Evolutionary conservation across 2,888 invertebrate genomes (phyloP).

Genomic region (Mellilla xanthometata): DNA sequence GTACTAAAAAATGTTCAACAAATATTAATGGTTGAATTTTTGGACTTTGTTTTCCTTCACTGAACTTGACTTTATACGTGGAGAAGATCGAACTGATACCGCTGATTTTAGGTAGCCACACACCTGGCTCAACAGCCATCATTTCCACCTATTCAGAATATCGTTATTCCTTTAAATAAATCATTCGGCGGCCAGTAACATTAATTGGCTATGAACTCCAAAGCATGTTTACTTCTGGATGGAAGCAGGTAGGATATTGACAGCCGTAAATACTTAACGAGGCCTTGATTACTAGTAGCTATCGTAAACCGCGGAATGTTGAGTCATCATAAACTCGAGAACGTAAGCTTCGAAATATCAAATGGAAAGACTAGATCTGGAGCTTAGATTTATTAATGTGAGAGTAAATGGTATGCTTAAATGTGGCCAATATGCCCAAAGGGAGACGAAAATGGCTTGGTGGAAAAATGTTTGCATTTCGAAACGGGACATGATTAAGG

Average conservation of each 20-base stretch:
- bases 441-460: neutral
- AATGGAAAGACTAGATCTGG: neutral
- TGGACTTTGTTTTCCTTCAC: too few species aligned
- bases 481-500: too few species aligned
- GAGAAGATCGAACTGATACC: too few species aligned
- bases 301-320: conserved; percentile 22
- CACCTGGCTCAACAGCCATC: too few species aligned
- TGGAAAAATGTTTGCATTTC: too few species aligned
- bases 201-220: conserved; percentile 1
- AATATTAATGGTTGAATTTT: too few species aligned
- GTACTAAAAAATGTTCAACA: too few species aligned
- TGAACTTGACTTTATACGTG: too few species aligned
- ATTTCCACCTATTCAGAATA: too few species aligned
- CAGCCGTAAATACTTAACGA: conserved; percentile 18
- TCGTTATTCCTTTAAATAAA: neutral
- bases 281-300: conserved; percentile 14
- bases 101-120: too few species aligned
- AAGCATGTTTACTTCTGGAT: neutral
- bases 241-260: conserved; percentile 10
- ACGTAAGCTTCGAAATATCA: conserved; percentile 6
- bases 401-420: neutral
- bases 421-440: neutral
- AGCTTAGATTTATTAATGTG: neutral
- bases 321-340: conserved; percentile 12
- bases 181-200: neutral